phyloP scores from a whole-genome alignment of 2,888 invertebrate genomes.

The Trichogramma evanescens region DNA sequence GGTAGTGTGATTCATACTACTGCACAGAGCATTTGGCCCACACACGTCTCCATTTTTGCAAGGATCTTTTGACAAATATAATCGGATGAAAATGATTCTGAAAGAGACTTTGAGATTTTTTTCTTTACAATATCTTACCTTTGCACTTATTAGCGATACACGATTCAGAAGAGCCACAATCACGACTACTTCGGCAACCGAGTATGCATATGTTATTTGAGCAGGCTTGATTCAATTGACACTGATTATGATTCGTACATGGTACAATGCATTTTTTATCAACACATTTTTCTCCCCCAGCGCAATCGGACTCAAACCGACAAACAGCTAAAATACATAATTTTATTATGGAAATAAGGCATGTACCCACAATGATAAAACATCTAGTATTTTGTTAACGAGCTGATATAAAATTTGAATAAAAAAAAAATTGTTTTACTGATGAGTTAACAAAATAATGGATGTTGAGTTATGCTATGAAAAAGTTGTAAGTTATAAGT shows the following conservation, averaged over 20 bases:
- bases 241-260: constrained; percentile 75
- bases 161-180: constrained; percentile 69
- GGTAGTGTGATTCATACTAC: constrained; percentile 65
- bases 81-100: not conserved
- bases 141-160: constrained; percentile 79
- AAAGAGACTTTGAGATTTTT: not conserved
- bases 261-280: constrained; percentile 73
- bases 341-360: constrained; percentile 3
- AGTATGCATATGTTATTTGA: constrained; percentile 70
- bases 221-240: constrained; percentile 73
- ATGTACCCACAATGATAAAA: not conserved
- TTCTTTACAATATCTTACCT: constrained; percentile 31
- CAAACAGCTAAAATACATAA: constrained; percentile 47
- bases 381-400: constrained; percentile 19
- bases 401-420: not conserved
- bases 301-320: constrained; percentile 69
- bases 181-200: constrained; percentile 78
- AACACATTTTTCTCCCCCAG: constrained; percentile 69
- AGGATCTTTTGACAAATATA: constrained; percentile 53
- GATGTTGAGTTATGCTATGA: no score
- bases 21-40: constrained; percentile 78
- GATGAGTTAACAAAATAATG: no score
- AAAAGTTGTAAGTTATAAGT: no score
- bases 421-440: no score
- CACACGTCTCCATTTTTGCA: constrained; percentile 70